Evolutionary conservation across 1,140 invertebrate genomes (phyloP), one percentile per base, ranked within the genome.

Genomic region (Drosophila subobscura): DNA sequence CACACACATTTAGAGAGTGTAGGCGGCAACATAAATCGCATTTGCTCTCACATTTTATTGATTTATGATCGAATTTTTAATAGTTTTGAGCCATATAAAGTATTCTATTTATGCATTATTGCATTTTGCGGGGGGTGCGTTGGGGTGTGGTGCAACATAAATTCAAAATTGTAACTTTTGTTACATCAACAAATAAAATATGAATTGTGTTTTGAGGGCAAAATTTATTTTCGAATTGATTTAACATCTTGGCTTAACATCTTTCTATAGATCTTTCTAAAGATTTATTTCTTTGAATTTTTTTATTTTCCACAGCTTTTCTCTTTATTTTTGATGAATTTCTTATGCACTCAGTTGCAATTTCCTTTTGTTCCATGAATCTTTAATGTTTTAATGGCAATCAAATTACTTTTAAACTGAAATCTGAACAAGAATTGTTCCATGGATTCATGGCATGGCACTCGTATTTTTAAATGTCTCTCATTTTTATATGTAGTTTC

Each of bases 71-170:
- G 63, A 68, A 68, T 68, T 70, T 70, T 70, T 70, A 70, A 70
- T 70, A 70, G 66, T 70, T 70, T 49, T 42, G 51, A 66, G 41
- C 68, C 49, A 68, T 56, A 70, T 68, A 67, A 37, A 37, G 33
- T 41, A 54, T 68, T 68, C 63, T 68, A 70, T 68, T 70, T 68
- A 70, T 68, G 63, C 63, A 68, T 68, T 68, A 68, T 68, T 68
- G 66, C 66, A 68, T 68, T 68, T 68, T 37, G 33, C 3, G 10
- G 10, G 33, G 5, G 27, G 5, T 5, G 7, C 0, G 10, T 12
- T 3, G 33, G 33, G 3, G 10, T 7, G 12, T 37, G 25, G 25
- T 47, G 49, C 16, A 68, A 25, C 66, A 56, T 68, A 70, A 70
- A 70, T 70, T 70, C 33, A 68, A 67, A 47, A 29, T 25, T 8